phyloP scores from a whole-genome alignment of 1,140 invertebrate genomes.

The Drosophila setifemur region DNA sequence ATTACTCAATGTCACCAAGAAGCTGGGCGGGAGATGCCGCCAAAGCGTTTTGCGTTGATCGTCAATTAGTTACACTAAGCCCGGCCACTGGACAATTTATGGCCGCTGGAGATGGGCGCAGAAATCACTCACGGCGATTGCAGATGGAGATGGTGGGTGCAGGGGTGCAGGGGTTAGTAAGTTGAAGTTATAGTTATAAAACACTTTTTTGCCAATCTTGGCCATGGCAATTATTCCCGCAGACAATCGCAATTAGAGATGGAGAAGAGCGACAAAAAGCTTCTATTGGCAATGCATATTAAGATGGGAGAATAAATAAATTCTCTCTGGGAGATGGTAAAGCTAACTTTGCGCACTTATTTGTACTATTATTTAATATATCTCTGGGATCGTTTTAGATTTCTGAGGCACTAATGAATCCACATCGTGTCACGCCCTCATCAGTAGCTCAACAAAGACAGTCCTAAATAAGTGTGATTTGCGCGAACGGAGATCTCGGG shows the following conservation, averaged over 20 bases:
- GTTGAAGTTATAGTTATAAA: too few species aligned
- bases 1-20: constrained; percentile 72
- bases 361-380: too few species aligned
- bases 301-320: too few species aligned
- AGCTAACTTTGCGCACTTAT: too few species aligned
- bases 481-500: constrained; percentile 9
- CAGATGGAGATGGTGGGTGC: neutral
- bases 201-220: too few species aligned
- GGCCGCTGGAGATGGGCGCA: constrained; percentile 12
- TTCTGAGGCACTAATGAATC: too few species aligned
- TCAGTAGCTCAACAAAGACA: constrained; percentile 2
- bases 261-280: too few species aligned
- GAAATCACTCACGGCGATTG: neutral
- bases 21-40: constrained; percentile 32
- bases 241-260: too few species aligned
- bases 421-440: constrained; percentile 13
- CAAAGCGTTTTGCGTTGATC: constrained; percentile 51
- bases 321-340: too few species aligned
- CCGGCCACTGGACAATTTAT: constrained; percentile 36
- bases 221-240: too few species aligned
- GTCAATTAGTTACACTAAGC: constrained; percentile 68
- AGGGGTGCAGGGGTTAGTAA: neutral
- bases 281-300: too few species aligned
- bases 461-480: constrained; percentile 41
- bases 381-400: too few species aligned